Conservation (phyloP, 2,113 vertebrate species). For the Trematocara zebra region DNA sequence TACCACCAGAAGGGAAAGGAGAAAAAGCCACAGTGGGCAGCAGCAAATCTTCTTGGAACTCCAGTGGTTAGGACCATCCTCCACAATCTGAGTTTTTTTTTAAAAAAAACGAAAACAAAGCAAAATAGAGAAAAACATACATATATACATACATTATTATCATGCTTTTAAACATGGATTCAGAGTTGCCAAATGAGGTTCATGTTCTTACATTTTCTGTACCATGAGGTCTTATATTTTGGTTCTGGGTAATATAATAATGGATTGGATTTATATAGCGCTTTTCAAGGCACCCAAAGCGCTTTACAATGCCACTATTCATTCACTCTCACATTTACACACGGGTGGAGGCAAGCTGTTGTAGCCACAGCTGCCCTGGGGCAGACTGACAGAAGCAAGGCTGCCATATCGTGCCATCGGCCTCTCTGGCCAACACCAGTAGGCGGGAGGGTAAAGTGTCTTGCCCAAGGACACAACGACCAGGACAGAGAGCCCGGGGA, state of each 20-base stretch:
- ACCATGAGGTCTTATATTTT: not conserved
- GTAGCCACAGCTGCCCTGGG: too few species aligned
- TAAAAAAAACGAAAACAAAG: not conserved
- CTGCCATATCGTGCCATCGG: too few species aligned
- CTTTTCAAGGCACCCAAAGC: too few species aligned
- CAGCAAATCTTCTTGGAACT: conserved; percentile 71
- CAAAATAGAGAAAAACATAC: not conserved
- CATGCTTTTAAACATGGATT: not conserved
- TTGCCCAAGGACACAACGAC: too few species aligned
- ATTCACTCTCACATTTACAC: too few species aligned
- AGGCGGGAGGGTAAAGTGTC: too few species aligned
- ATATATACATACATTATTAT: not conserved
- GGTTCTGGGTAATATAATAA: not conserved
- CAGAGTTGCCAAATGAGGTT: not conserved
- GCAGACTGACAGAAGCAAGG: too few species aligned
- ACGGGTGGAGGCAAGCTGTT: too few species aligned
- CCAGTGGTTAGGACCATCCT: conserved; percentile 67
- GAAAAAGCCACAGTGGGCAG: conserved; percentile 66
- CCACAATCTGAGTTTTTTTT: conserved; percentile 1
- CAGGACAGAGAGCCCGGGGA: too few species aligned
- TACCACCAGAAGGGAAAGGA: conserved; percentile 37
- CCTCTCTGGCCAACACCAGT: too few species aligned
- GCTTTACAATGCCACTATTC: too few species aligned
- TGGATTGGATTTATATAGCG: too few species aligned
- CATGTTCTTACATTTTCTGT: not conserved